phyloP scores from a whole-genome alignment of 2,888 invertebrate species.

The Drosophila lutescens region DNA sequence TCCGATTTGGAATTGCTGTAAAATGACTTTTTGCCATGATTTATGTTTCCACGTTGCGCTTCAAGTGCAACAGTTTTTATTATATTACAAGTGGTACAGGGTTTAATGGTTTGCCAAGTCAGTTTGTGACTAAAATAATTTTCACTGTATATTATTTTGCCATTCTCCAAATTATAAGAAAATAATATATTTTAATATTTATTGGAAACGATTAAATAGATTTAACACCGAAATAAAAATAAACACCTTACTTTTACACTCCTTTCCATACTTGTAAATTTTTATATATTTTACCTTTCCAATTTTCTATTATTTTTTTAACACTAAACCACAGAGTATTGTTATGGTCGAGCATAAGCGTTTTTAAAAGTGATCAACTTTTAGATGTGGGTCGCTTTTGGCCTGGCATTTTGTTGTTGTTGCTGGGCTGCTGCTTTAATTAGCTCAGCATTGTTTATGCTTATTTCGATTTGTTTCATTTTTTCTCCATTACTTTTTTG shows the following conservation, averaged over 20 bases:
- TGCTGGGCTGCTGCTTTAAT: conserved; percentile 52
- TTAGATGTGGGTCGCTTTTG: conserved; percentile 49
- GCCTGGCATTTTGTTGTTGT: conserved; percentile 41
- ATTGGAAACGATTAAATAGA: no score
- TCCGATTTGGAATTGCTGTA: conserved; percentile 30
- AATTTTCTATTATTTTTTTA: neutral
- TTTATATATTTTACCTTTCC: neutral
- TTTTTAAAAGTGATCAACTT: conserved; percentile 23
- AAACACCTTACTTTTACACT: no score
- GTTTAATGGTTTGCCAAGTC: neutral
- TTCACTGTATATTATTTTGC: no score
- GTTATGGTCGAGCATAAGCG: neutral
- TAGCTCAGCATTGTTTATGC: conserved; percentile 53
- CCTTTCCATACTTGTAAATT: no score
- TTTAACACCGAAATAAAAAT: no score
- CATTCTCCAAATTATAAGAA: no score
- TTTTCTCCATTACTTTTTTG: conserved; percentile 40
- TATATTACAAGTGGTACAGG: conserved; percentile 1
- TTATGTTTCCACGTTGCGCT: conserved; percentile 62
- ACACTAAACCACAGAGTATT: neutral
- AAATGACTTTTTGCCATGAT: conserved; percentile 65
- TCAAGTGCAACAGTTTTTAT: conserved; percentile 59
- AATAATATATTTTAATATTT: no score
- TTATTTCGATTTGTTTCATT: conserved; percentile 45
- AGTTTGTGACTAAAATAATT: neutral